Base-by-base conservation (phyloP, 2,888 invertebrate genomes). In the Bombylius major region DNA sequence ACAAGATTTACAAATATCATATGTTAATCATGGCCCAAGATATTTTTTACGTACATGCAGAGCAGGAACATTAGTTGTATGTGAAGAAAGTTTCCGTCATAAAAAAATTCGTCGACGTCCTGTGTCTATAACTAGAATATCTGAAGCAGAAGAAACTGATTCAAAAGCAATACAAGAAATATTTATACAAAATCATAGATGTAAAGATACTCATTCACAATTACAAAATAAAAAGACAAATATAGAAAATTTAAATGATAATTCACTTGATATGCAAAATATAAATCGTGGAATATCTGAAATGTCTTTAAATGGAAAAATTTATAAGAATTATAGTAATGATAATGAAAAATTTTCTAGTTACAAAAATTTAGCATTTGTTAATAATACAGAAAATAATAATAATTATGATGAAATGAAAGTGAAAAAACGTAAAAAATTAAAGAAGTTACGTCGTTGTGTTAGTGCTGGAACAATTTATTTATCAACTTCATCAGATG, bases 1-100 rank as follows among this genome's bases (percentile, higher is more conserved):
- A 58, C 67, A 65, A 23, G 63, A 63, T 32, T 47, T 55, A 5
- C 55, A 57, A 45, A 51, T 56, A 13, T 47, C 47, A 14, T 63
- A 61, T 1, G 64, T 65, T 47, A 66, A 67, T 39, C 62, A 65
- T 31, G 61, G 62, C 6, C 69, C 70, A 14, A 72, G 71, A 51
- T 79, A 79, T 62, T 75, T 69, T 59, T 69, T 77, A 53, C 70
- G 79, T 61, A 77, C 76, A 39, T 75, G 77, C 64, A 75, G 76
- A 58, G 79, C 79, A 13, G 79, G 79, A 36, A 79, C 79, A 44
- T 66, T 79, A 60, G 69, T 80, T 56, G 73, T 79, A 54, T 72
- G 74, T 54, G 76, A 78, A 56, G 78, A 79, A 55, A 75, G 70
- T 66, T 73, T 76, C 49, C 64, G 61, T 55, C 65, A 65, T 58